phyloP scores from a whole-genome alignment of 2,888 invertebrate genomes.

The Melinopterus prodromus region DNA sequence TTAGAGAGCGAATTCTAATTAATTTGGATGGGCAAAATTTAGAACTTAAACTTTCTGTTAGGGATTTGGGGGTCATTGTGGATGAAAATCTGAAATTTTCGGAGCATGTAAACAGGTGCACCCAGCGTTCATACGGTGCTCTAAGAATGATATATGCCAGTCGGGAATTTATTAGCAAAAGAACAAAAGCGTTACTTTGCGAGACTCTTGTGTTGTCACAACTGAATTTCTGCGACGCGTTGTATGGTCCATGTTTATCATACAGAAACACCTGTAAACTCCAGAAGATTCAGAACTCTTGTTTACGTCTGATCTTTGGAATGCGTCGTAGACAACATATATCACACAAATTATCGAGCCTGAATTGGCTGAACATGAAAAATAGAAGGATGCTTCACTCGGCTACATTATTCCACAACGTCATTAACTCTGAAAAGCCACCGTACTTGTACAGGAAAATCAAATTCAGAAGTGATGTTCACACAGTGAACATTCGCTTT shows the following conservation, averaged over 20 bases:
- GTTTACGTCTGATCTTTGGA: too few relatives aligned
- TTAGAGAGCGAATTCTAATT: neutral
- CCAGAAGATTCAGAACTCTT: too few relatives aligned
- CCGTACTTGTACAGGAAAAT: too few relatives aligned
- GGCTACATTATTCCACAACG: too few relatives aligned
- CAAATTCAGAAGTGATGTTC: too few relatives aligned
- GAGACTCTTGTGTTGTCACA: neutral
- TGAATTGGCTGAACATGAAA: too few relatives aligned
- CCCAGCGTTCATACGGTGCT: slow-evolving; percentile 8
- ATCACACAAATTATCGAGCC: too few relatives aligned
- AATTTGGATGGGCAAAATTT: neutral
- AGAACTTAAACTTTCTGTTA: neutral
- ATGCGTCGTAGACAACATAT: too few relatives aligned
- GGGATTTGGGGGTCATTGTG: neutral
- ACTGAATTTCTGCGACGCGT: neutral
- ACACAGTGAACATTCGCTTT: too few relatives aligned
- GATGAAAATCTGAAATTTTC: slow-evolving; percentile 6
- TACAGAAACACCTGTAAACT: neutral
- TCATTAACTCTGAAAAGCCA: too few relatives aligned
- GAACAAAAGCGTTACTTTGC: neutral
- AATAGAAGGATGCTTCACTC: too few relatives aligned
- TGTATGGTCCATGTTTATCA: neutral
- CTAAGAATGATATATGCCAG: slow-evolving; percentile 11
- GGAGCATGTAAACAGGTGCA: slow-evolving; percentile 8
- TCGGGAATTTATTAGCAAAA: neutral